A percentile compares a stretch with the other conserved stretches of the same genome.
phyloP scores from a whole-genome alignment of 2,888 invertebrate genomes.

The Melinopterus prodromus region DNA sequence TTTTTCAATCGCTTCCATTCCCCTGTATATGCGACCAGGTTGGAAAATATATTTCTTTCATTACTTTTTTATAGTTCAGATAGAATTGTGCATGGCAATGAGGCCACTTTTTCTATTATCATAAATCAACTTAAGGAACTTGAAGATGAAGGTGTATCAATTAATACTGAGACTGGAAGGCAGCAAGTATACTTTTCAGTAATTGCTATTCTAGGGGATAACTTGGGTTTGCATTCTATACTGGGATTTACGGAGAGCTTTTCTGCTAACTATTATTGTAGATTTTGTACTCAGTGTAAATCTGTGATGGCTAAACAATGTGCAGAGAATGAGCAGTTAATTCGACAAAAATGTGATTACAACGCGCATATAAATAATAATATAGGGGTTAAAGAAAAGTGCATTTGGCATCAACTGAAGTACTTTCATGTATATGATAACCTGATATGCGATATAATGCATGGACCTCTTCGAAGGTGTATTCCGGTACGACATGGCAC shows the following conservation, averaged over 20 bases:
- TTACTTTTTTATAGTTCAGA: slow-evolving; percentile 44
- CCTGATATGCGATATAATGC: slow-evolving; percentile 48
- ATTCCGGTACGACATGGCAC: slow-evolving; percentile 45
- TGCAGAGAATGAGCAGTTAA: not conserved
- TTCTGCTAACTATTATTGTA: slow-evolving; percentile 43
- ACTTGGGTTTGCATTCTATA: slow-evolving; percentile 46
- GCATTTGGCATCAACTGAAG: slow-evolving; percentile 42
- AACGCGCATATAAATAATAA: slow-evolving; percentile 22
- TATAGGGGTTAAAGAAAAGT: slow-evolving; percentile 43
- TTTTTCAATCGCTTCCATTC: slow-evolving; percentile 40
- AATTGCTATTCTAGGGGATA: slow-evolving; percentile 46
- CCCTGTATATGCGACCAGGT: slow-evolving; percentile 36
- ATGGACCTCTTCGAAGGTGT: slow-evolving; percentile 47
- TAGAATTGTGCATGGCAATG: slow-evolving; percentile 44
- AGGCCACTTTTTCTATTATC: slow-evolving; percentile 41
- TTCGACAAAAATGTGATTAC: slow-evolving; percentile 5
- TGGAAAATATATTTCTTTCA: slow-evolving; percentile 45
- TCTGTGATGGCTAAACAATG: slow-evolving; percentile 1
- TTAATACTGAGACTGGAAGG: slow-evolving; percentile 34
- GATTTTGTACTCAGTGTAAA: slow-evolving; percentile 42
- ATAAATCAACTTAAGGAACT: slow-evolving; percentile 43
- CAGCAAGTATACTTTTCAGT: slow-evolving; percentile 41
- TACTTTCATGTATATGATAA: slow-evolving; percentile 47
- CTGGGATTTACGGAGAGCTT: slow-evolving; percentile 47
- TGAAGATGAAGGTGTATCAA: slow-evolving; percentile 42